phyloP scores from a whole-genome alignment of 2,113 vertebrate genomes.

The Blennius ocellaris region DNA sequence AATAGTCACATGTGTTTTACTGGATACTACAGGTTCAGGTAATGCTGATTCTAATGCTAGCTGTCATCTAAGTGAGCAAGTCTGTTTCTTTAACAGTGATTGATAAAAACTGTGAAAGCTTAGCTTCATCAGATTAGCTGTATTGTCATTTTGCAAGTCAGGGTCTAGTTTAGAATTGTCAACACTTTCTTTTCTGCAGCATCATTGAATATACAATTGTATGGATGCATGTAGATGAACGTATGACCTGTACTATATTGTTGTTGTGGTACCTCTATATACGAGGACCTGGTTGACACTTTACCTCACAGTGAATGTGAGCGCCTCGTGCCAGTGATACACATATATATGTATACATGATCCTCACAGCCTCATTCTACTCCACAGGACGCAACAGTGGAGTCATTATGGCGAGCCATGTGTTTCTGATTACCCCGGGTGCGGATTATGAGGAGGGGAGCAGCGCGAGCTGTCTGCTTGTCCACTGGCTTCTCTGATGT shows the following conservation, averaged over 20 bases:
- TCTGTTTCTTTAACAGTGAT: too few relatives aligned
- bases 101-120: too few relatives aligned
- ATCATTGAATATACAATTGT: too few relatives aligned
- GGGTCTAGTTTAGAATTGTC: too few relatives aligned
- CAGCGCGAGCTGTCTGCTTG: conserved; percentile 60
- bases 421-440: conserved; percentile 78
- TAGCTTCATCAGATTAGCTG: too few relatives aligned
- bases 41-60: too few relatives aligned
- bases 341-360: conserved; percentile 17
- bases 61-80: too few relatives aligned
- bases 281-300: conserved; percentile 36
- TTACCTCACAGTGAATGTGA: conserved; percentile 21
- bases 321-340: background rate
- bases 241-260: conserved; percentile 1
- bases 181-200: too few relatives aligned
- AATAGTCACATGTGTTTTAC: too few relatives aligned
- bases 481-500: conserved; percentile 69
- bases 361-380: conserved; percentile 55
- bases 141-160: too few relatives aligned
- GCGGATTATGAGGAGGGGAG: conserved; percentile 76
- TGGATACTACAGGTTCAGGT: too few relatives aligned
- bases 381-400: conserved; percentile 69
- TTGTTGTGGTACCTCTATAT: conserved; percentile 8
- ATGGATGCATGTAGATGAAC: background rate
- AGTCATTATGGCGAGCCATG: conserved; percentile 78